A percentile compares a stretch with the other conserved stretches of the same genome.
Conservation (phyloP, 2,113 vertebrate species). For the Saccopteryx bilineata region DNA sequence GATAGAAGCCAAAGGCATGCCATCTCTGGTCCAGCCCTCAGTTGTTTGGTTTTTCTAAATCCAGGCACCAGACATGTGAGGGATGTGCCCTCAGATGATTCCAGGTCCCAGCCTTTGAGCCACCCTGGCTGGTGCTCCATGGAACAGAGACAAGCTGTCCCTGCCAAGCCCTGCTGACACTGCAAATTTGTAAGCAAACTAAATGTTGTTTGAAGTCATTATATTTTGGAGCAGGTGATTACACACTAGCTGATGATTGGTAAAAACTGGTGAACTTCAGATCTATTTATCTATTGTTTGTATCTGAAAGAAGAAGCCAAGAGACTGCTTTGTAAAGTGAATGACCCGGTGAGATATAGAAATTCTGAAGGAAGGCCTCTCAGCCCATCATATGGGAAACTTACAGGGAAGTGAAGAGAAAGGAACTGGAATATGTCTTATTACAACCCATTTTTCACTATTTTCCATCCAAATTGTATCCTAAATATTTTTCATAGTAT, state of each 20-base stretch:
- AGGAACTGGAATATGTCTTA: not conserved
- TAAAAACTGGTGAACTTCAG: not conserved
- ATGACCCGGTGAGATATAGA: not conserved
- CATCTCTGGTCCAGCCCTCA: not conserved
- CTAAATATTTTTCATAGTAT: conserved; percentile 26
- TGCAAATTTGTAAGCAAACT: conserved; percentile 10
- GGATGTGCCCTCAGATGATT: not conserved
- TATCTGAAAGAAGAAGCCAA: not conserved
- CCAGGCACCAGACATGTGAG: not conserved
- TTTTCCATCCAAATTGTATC: not conserved
- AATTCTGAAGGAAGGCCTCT: not conserved
- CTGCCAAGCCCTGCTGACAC: not conserved
- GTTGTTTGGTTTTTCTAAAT: not conserved
- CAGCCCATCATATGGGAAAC: not conserved
- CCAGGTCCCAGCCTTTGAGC: not conserved
- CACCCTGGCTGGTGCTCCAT: not conserved
- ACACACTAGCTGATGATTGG: not conserved
- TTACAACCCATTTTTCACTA: not conserved
- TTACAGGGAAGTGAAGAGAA: not conserved
- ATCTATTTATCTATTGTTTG: conserved; percentile 6
- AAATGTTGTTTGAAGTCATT: conserved; percentile 20
- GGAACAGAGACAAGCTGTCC: not conserved
- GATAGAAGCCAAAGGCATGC: not conserved
- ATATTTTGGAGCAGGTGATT: not conserved
- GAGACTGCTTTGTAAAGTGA: conserved; percentile 17